Percentiles rank a stretch among this genome's conserved stretches.
Evolutionary conservation across 2,113 vertebrate genomes (phyloP).

Genomic region (Mormyrus lacerda): DNA sequence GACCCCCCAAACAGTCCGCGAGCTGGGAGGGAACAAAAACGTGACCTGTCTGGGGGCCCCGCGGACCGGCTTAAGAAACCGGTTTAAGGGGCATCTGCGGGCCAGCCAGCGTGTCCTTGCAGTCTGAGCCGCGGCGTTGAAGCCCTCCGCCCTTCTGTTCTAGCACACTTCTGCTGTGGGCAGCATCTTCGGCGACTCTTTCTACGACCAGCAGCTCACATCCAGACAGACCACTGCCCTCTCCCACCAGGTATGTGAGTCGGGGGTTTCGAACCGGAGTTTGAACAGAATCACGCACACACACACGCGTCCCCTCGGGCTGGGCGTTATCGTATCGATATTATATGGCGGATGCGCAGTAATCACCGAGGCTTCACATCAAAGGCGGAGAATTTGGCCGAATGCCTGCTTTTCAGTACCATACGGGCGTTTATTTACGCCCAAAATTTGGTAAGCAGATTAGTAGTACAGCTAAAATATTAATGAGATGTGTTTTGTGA

Average conservation of each 20-base stretch:
- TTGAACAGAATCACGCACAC: not conserved
- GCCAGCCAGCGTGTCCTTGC: not conserved
- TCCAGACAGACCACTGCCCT: slow-evolving; percentile 92
- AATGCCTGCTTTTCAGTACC: no score
- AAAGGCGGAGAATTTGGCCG: no score
- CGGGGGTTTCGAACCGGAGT: not conserved
- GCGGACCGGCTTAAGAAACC: not conserved
- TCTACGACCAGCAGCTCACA: slow-evolving; percentile 94
- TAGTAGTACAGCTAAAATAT: no score
- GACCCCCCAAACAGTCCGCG: not conserved
- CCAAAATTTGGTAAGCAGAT: no score
- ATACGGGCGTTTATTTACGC: no score
- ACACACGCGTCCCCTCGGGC: not conserved
- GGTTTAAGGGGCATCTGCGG: not conserved
- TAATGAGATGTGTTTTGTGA: no score
- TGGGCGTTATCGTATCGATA: no score
- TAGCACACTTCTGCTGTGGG: slow-evolving; percentile 89
- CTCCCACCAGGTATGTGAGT: slow-evolving; percentile 82
- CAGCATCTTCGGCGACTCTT: slow-evolving; percentile 91
- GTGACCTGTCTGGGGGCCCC: not conserved
- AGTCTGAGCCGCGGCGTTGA: not conserved
- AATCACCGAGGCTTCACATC: no score
- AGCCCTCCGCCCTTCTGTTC: slow-evolving; percentile 37
- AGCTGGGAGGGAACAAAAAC: not conserved
- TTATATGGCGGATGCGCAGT: no score